Percentiles rank a stretch among this genome's conserved stretches.
Conservation (phyloP, 2,888 invertebrate species). For the Diaprepes abbreviatus region DNA sequence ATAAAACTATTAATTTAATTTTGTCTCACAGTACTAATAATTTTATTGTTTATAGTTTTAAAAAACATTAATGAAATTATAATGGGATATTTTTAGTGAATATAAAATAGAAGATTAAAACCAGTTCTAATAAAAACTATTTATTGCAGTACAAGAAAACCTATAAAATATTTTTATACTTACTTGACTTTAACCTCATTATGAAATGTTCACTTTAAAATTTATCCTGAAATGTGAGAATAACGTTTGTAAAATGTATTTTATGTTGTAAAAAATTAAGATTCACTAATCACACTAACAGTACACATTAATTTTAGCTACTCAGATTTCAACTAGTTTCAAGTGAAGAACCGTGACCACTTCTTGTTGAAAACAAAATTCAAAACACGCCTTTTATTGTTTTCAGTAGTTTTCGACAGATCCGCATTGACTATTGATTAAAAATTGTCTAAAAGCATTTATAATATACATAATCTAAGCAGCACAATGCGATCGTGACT, state of each 20-base stretch:
- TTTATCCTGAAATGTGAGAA: not conserved
- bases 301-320: conserved; percentile 10
- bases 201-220: not conserved
- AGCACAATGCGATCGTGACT: conserved; percentile 30
- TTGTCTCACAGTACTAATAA: too few species aligned
- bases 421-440: conserved; percentile 8
- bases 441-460: conserved; percentile 3
- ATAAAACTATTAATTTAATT: too few species aligned
- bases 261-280: not conserved
- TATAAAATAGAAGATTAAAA: too few species aligned
- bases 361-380: conserved; percentile 14
- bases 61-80: too few species aligned
- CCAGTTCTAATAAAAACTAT: too few species aligned
- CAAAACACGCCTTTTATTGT: conserved; percentile 2
- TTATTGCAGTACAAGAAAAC: too few species aligned
- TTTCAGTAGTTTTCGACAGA: not conserved
- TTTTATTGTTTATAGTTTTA: too few species aligned
- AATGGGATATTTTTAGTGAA: too few species aligned
- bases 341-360: conserved; percentile 32
- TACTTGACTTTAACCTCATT: conserved; percentile 16
- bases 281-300: not conserved
- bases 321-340: conserved; percentile 5
- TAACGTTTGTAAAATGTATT: not conserved
- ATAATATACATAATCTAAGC: not conserved
- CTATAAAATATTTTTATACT: too few species aligned